Conservation (phyloP, 2,113 vertebrate species). For the Lontra canadensis region DNA sequence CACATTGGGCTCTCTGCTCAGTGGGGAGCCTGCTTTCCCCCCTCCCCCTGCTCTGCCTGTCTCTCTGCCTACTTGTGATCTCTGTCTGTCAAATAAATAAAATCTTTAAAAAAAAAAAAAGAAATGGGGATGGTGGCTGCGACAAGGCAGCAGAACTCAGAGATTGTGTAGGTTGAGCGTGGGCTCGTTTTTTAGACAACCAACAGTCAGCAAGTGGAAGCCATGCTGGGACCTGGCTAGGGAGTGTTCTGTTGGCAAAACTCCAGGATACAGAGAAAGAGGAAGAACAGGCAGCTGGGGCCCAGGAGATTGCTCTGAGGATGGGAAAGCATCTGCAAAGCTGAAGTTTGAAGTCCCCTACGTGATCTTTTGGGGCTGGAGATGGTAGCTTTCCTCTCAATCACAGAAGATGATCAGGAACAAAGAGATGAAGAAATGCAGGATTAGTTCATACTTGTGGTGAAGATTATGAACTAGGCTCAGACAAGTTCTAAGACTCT, state of each 20-base stretch:
- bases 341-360: background rate
- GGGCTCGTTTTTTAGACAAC: background rate
- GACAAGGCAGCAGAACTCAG: background rate
- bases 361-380: background rate
- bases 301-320: background rate
- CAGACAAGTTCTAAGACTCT: background rate
- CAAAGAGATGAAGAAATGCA: background rate
- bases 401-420: background rate
- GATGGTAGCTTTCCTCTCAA: background rate
- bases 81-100: no score
- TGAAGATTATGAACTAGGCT: background rate
- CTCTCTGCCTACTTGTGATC: no score
- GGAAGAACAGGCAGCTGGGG: background rate
- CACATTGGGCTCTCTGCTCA: no score
- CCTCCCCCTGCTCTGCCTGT: no score
- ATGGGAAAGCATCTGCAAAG: background rate
- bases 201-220: background rate
- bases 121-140: background rate
- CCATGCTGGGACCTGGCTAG: no score
- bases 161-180: background rate
- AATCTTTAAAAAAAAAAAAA: background rate
- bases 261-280: background rate
- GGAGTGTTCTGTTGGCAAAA: background rate
- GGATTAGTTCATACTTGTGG: background rate
- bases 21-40: no score